Evolutionary conservation across 1,140 invertebrate species (phyloP), one percentile per base, ranked within the genome.

Genomic region (Eupeodes corollae): DNA sequence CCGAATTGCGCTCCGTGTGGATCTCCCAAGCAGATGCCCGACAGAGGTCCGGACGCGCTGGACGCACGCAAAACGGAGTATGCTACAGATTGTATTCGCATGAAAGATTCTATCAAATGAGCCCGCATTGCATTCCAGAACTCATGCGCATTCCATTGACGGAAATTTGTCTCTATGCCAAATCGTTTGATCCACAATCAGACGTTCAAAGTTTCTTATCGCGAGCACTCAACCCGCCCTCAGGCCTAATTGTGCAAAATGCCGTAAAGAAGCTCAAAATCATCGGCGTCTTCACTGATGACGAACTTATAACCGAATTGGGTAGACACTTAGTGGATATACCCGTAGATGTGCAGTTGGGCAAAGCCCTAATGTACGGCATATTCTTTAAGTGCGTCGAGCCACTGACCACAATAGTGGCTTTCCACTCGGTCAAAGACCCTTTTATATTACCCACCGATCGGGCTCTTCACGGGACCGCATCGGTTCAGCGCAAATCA

Each of bases 331-430:
- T 68, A 5, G 58, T 59, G 11, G 54, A 63, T 14, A 44, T 67
- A 16, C 63, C 63, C 0, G 21, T 66, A 9, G 53, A 56, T 47
- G 58, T 65, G 5, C 58, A 63, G 31, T 26, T 94, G 31, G 90
- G 88, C 13, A 94, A 95, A 73, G 90, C 93, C 80, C 63, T 99
- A 31, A 68, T 98, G 0, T 93, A 91, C 63, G 81, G 88, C 2
- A 79, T 91, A 12, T 83, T 95, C 12, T 76, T 96, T 14, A 91
- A 91, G 61, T 98, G 95, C 64, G 68, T 97, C 3, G 91, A 96
- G 72, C 94, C 94, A 14, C 76, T 98, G 35, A 68, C 96, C n/a
- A 97, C 92, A 0, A 86, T 98, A 21, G 89, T 89, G 6, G 88
- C 90, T 61, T 79, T 79, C 48, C 73, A 97, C 40, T 82, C 90